Evolutionary conservation across 2,888 invertebrate genomes (phyloP).

Genomic region (Apodemia hepburni): DNA sequence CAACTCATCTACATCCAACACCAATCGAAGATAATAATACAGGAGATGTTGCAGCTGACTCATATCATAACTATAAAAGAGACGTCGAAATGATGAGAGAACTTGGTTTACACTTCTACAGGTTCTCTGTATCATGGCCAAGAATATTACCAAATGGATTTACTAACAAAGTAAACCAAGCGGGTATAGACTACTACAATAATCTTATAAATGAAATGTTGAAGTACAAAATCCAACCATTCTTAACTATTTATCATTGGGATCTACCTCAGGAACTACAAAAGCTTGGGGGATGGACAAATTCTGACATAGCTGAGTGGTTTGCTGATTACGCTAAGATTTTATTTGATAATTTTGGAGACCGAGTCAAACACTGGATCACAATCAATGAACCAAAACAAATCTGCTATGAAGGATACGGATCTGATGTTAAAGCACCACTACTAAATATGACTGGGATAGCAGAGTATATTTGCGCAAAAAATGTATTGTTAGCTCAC

Average conservation of each 20-base stretch:
- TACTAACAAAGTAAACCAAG: conserved; percentile 74
- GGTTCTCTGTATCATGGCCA: conserved; percentile 83
- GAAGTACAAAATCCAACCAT: conserved; percentile 65
- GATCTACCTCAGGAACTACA: conserved; percentile 76
- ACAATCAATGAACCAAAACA: conserved; percentile 81
- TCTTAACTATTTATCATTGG: conserved; percentile 79
- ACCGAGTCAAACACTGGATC: conserved; percentile 78
- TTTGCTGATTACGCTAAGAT: conserved; percentile 71
- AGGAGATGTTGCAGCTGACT: conserved; percentile 81
- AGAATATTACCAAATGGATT: conserved; percentile 82
- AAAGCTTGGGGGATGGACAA: conserved; percentile 78
- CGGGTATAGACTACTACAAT: conserved; percentile 84
- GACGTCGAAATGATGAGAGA: conserved; percentile 67
- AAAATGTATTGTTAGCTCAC: conserved; percentile 79
- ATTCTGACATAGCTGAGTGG: conserved; percentile 62
- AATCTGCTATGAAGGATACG: conserved; percentile 66
- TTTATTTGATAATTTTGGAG: conserved; percentile 65
- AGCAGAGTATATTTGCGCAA: conserved; percentile 75
- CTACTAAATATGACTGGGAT: conserved; percentile 57
- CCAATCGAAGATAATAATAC: conserved; percentile 45
- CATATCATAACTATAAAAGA: conserved; percentile 80
- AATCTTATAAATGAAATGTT: conserved; percentile 78
- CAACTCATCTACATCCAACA: conserved; percentile 43
- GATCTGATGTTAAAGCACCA: conserved; percentile 51
- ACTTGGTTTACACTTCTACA: conserved; percentile 70